Percentiles rank a stretch among this genome's conserved stretches.
phyloP scores from a whole-genome alignment of 2,113 vertebrate genomes.

The Equus przewalskii region DNA sequence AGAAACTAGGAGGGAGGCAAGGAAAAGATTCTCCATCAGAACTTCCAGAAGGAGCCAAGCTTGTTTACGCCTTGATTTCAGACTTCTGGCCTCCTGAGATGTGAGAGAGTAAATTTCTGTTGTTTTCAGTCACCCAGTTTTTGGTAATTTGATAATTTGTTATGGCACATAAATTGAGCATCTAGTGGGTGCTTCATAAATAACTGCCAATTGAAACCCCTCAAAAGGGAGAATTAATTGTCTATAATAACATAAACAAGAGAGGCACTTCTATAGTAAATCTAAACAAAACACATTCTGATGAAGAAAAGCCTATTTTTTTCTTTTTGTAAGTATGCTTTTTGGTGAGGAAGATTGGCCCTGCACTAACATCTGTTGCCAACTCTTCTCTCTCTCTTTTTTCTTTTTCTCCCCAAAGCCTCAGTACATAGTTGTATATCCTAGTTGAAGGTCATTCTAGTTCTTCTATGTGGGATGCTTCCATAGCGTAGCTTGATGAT shows the following conservation, averaged over 20 bases:
- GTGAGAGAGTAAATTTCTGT: background rate
- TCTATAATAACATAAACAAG: background rate
- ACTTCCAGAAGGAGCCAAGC: background rate
- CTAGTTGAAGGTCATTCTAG: too few species aligned
- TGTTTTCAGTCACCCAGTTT: background rate
- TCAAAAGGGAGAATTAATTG: background rate
- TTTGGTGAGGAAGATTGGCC: too few species aligned
- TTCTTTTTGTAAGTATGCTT: background rate
- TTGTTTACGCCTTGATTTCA: background rate
- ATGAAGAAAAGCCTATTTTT: background rate
- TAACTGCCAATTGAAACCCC: background rate
- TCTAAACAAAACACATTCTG: slow-evolving; percentile 20
- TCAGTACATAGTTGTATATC: too few species aligned
- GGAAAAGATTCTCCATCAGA: background rate
- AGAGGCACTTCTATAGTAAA: background rate
- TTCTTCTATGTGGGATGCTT: too few species aligned
- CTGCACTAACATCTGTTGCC: too few species aligned
- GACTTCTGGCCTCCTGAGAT: background rate
- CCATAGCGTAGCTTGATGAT: too few species aligned
- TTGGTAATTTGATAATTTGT: background rate
- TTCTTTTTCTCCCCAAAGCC: too few species aligned
- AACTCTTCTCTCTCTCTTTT: too few species aligned
- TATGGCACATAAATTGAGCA: background rate
- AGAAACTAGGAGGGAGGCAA: background rate
- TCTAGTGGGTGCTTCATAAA: background rate